phyloP scores from a whole-genome alignment of 2,888 invertebrate species.

The Deroplatys truncata region DNA sequence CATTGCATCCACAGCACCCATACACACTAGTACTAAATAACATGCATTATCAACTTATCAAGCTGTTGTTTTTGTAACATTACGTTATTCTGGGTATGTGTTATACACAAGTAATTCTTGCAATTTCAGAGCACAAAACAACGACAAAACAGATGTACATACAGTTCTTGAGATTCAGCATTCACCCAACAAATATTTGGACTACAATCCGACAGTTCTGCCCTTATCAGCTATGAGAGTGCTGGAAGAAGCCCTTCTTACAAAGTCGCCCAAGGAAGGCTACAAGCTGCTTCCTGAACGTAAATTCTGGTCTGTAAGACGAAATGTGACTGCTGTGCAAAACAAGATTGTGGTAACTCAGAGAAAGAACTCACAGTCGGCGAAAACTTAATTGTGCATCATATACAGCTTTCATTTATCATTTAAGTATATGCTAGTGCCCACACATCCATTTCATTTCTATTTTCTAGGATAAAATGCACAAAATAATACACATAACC shows the following conservation, averaged over 20 bases:
- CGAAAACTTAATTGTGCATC: not conserved
- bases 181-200: constrained; percentile 6
- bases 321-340: not conserved
- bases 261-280: constrained; percentile 36
- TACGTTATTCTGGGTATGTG: too few species aligned
- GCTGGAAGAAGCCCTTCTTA: constrained; percentile 57
- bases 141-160: not conserved
- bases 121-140: not conserved
- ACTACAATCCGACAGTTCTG: constrained; percentile 36
- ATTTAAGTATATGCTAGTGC: not conserved
- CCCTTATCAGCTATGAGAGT: constrained; percentile 57
- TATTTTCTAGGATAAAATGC: not conserved
- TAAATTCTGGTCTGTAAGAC: not conserved
- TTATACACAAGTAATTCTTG: not conserved
- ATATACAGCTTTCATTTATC: not conserved
- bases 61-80: too few species aligned
- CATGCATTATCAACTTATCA: too few species aligned
- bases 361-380: not conserved
- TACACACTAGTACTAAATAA: too few species aligned
- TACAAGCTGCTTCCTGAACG: constrained; percentile 1
- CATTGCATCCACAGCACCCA: too few species aligned
- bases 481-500: not conserved
- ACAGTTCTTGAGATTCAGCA: not conserved
- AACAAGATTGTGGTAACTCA: not conserved
- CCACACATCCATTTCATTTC: not conserved